Conservation (phyloP, 2,888 invertebrate genomes). For the Apantesis nais region DNA sequence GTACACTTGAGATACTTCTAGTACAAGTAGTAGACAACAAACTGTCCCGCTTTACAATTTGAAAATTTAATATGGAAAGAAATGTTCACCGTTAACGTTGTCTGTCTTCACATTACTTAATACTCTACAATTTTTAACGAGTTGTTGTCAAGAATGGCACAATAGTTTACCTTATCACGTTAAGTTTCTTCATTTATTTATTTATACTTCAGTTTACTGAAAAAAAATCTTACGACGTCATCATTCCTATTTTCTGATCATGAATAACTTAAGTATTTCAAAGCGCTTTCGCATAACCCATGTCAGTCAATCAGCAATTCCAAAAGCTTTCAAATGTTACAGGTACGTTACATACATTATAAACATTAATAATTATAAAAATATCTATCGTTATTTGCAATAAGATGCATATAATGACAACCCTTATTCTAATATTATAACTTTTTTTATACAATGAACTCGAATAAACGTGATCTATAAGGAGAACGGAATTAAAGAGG, state of each 20-base stretch:
- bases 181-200: no score
- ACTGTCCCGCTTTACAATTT: not conserved
- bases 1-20: no score
- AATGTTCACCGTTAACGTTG: not conserved
- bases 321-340: slow-evolving; percentile 46
- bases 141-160: not conserved
- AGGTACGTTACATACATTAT: slow-evolving; percentile 48
- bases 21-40: not conserved
- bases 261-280: not conserved
- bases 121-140: not conserved
- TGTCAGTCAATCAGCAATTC: slow-evolving; percentile 31
- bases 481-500: slow-evolving; percentile 2
- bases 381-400: slow-evolving; percentile 46
- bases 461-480: slow-evolving; percentile 19
- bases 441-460: slow-evolving; percentile 37
- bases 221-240: not conserved
- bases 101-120: not conserved
- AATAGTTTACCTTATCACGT: not conserved
- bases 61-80: not conserved
- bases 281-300: not conserved
- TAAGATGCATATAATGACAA: slow-evolving; percentile 39
- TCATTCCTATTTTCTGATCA: not conserved
- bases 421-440: slow-evolving; percentile 38
- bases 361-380: slow-evolving; percentile 49
- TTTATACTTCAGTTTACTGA: not conserved